Evolutionary conservation across 1,140 invertebrate species (phyloP).

Genomic region (Ceratosolen fusciceps): DNA sequence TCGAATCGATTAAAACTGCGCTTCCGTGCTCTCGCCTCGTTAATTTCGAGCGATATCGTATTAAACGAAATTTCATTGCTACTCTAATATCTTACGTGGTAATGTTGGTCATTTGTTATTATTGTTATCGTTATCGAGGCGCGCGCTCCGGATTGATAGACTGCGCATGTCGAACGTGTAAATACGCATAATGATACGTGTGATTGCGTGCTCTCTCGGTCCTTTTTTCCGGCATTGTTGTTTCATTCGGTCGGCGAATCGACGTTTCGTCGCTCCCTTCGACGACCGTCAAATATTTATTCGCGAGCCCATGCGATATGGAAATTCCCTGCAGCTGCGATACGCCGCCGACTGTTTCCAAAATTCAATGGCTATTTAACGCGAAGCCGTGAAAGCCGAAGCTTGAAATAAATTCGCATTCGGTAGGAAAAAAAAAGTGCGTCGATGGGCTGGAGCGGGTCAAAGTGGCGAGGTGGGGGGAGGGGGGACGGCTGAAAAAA

Average conservation of each 20-base stretch:
- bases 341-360: background rate
- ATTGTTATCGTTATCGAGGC: background rate
- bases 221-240: background rate
- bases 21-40: background rate
- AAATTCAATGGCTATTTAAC: too few species aligned
- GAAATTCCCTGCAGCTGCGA: slow-evolving; percentile 9
- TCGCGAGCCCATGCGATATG: slow-evolving; percentile 20
- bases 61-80: background rate
- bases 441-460: too few species aligned
- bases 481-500: too few species aligned
- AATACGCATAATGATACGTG: slow-evolving; percentile 5
- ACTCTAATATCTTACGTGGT: slow-evolving; percentile 7
- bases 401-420: too few species aligned
- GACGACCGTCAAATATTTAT: slow-evolving; percentile 27
- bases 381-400: too few species aligned
- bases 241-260: slow-evolving; percentile 32
- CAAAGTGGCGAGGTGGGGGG: too few species aligned
- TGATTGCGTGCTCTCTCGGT: background rate
- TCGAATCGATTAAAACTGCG: background rate
- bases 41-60: background rate
- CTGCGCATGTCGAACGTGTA: background rate
- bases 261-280: slow-evolving; percentile 17
- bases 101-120: too few species aligned
- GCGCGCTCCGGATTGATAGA: background rate
- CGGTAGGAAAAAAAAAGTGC: too few species aligned